A percentile compares a stretch with the other conserved stretches of the same genome.
These are phyloP conservation scores for Drosophila kurseongensis DNA, from an alignment of 1,140 invertebrate species.

Conservation along the genomic window DNA sequence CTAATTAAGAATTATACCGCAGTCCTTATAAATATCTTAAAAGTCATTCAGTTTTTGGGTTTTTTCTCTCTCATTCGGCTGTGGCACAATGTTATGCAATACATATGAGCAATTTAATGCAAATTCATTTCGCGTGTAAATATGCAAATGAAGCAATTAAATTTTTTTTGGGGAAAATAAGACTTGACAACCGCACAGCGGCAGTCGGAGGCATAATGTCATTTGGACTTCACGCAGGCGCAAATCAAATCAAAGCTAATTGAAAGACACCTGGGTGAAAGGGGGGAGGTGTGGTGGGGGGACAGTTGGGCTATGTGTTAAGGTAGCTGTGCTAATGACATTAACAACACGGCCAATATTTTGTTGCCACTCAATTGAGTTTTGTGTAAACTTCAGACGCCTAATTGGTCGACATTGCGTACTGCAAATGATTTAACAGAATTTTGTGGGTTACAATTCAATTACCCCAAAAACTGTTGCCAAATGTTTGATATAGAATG, in stretches of 20 bases:
- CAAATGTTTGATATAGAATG: background rate
- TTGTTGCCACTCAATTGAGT: conserved; percentile 50
- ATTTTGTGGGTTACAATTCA: conserved; percentile 27
- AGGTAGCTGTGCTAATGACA: conserved; percentile 39
- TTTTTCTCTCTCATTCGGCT: background rate
- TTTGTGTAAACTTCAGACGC: conserved; percentile 37
- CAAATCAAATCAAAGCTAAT: conserved; percentile 53
- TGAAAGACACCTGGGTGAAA: conserved; percentile 15
- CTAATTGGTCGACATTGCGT: conserved; percentile 14
- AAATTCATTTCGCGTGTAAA: conserved; percentile 53
- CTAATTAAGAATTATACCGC: conserved; percentile 42
- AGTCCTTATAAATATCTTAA: conserved; percentile 24
- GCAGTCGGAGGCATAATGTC: conserved; percentile 32
- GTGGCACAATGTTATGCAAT: conserved; percentile 51
- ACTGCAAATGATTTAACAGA: conserved; percentile 13
- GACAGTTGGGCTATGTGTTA: conserved; percentile 4
- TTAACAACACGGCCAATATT: conserved; percentile 43
- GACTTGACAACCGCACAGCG: conserved; percentile 29
- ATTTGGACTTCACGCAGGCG: conserved; percentile 37
- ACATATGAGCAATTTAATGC: conserved; percentile 36
- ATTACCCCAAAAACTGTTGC: background rate
- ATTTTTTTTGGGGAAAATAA: conserved; percentile 33
- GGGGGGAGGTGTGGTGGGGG: background rate
- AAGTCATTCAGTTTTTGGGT: conserved; percentile 32
- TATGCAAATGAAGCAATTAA: conserved; percentile 58